phyloP scores from a whole-genome alignment of 2,797 vertebrate species.

The Dendrocincla fuliginosa region DNA sequence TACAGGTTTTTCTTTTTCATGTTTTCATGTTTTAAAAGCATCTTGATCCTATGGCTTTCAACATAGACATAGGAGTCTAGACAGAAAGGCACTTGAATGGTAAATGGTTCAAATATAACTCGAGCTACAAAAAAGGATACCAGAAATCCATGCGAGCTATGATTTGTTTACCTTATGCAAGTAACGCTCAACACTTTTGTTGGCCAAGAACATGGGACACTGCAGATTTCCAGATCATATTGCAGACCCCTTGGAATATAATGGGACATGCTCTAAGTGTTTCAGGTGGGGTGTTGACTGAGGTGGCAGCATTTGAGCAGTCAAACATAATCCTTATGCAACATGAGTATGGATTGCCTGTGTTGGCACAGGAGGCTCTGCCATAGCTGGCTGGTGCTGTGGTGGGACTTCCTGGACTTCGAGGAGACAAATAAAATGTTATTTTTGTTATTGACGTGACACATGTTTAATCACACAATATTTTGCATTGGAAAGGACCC shows the following conservation, averaged over 20 bases:
- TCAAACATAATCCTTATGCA: not conserved
- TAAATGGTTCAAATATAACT: conserved; percentile 35
- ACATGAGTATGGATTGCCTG: not conserved
- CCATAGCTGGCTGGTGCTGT: not conserved
- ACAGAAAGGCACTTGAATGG: conserved; percentile 11
- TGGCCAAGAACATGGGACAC: not conserved
- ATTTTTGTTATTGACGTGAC: not conserved
- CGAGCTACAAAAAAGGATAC: conserved; percentile 14
- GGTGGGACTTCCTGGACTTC: not conserved
- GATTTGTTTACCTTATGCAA: not conserved
- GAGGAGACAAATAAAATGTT: not conserved
- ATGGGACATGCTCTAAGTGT: not conserved
- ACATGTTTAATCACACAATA: not conserved
- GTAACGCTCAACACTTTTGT: conserved; percentile 13
- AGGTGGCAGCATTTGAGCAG: conserved; percentile 19
- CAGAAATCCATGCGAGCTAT: conserved; percentile 19
- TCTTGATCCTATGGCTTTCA: conserved; percentile 54
- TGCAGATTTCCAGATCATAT: not conserved
- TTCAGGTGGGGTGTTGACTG: conserved; percentile 17
- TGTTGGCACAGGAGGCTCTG: not conserved
- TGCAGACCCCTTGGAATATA: not conserved
- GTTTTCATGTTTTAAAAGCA: conserved; percentile 39
- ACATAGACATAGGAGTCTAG: conserved; percentile 5
- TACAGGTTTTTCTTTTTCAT: conserved; percentile 34
- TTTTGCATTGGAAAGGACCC: not conserved